Evolutionary conservation across 2,797 vertebrate species (phyloP).

Genomic region (Arctocebus calabarensis): DNA sequence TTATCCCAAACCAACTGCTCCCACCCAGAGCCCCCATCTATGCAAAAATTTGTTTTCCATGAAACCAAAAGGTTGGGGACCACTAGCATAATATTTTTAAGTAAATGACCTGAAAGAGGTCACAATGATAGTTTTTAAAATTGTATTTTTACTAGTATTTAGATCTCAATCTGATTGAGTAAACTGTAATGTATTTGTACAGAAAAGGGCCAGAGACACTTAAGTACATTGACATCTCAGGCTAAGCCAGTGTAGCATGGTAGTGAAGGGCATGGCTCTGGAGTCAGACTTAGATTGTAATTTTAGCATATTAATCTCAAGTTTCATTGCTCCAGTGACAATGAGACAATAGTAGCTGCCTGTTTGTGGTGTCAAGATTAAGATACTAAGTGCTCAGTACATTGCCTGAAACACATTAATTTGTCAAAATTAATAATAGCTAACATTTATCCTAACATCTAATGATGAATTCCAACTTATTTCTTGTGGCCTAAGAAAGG

Average conservation of each 20-base stretch:
- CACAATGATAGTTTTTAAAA: not conserved
- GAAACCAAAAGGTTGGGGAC: no score
- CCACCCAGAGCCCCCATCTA: no score
- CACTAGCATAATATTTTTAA: not conserved
- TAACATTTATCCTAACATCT: not conserved
- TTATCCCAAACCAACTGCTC: no score
- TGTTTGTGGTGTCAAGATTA: not conserved
- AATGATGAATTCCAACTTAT: not conserved
- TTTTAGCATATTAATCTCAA: not conserved
- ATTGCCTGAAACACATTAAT: not conserved
- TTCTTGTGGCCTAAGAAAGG: not conserved
- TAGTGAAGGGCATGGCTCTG: not conserved
- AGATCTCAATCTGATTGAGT: not conserved
- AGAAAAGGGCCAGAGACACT: not conserved
- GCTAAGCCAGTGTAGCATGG: not conserved
- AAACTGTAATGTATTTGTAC: not conserved
- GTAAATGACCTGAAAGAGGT: slow-evolving; percentile 2
- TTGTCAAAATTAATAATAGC: not conserved
- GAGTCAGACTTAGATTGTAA: not conserved
- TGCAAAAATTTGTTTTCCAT: no score
- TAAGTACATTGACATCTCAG: not conserved
- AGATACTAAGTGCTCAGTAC: not conserved
- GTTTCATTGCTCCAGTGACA: not conserved
- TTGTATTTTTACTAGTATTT: slow-evolving; percentile 8
- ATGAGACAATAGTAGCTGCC: not conserved